Percentiles rank a stretch among this genome's conserved stretches.
These are phyloP conservation scores for Otus scops DNA, from an alignment of 2,797 vertebrate genomes.

Conservation along the genomic window DNA sequence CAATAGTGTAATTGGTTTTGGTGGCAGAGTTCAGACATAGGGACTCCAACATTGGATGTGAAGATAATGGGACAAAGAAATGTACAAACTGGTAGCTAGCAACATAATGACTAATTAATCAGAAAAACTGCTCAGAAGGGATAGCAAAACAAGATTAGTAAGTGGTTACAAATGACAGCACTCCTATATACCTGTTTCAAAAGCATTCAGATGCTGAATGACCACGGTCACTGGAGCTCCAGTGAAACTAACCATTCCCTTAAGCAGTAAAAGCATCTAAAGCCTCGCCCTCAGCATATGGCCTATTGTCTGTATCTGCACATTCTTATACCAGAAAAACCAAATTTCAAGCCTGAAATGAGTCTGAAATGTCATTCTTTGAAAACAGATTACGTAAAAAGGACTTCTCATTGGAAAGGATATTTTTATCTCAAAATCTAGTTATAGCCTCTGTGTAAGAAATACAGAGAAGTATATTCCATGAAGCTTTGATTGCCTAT, in stretches of 20 bases:
- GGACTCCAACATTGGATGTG: not conserved
- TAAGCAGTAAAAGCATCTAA: not conserved
- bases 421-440: conserved; percentile 17
- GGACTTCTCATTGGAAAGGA: not conserved
- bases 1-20: not conserved
- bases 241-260: not conserved
- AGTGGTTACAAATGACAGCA: not conserved
- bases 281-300: not conserved
- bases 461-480: not conserved
- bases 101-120: not conserved
- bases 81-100: not conserved
- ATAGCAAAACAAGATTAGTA: not conserved
- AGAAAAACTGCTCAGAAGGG: not conserved
- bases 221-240: not conserved
- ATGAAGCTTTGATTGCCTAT: not conserved
- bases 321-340: not conserved
- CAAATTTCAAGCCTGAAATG: not conserved
- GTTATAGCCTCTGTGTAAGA: not conserved
- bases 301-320: not conserved
- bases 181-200: not conserved
- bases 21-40: not conserved
- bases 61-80: not conserved
- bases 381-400: not conserved
- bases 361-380: not conserved
- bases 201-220: not conserved